Conservation (phyloP, 2,888 invertebrate genomes). For the Brenthis daphne region DNA sequence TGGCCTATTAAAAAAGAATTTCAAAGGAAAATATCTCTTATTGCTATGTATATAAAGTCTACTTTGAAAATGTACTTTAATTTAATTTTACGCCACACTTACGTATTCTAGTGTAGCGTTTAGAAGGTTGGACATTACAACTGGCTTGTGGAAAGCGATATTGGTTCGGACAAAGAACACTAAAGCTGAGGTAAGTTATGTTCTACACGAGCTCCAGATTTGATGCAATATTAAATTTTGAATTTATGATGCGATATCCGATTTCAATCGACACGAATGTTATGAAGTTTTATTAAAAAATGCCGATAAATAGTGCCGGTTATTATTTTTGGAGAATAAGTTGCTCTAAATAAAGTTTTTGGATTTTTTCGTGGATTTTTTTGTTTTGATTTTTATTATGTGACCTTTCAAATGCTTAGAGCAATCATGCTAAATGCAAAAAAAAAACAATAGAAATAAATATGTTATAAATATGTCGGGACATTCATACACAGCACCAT, state of each 20-base stretch:
- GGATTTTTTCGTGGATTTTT: too few relatives aligned
- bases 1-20: conserved; percentile 25
- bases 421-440: too few relatives aligned
- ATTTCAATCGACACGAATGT: neutral
- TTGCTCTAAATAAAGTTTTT: too few relatives aligned
- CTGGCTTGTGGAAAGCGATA: conserved; percentile 27
- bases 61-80: conserved; percentile 1
- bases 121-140: conserved; percentile 33
- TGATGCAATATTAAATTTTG: conserved; percentile 22
- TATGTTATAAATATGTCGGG: too few relatives aligned
- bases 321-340: too few relatives aligned
- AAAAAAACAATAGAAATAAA: too few relatives aligned
- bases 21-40: conserved; percentile 11
- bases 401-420: too few relatives aligned
- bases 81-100: conserved; percentile 30
- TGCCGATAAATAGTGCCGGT: too few relatives aligned
- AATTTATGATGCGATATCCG: conserved; percentile 15
- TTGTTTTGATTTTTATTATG: too few relatives aligned
- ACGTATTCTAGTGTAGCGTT: conserved; percentile 29
- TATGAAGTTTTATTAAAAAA: too few relatives aligned
- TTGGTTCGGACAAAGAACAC: conserved; percentile 30
- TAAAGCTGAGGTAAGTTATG: conserved; percentile 25
- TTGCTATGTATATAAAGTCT: neutral
- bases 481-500: too few relatives aligned
- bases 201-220: conserved; percentile 20